Percentiles rank a stretch among this genome's conserved stretches.
Evolutionary conservation across 2,113 vertebrate species (phyloP).

Genomic region (Cygnus buccinator): DNA sequence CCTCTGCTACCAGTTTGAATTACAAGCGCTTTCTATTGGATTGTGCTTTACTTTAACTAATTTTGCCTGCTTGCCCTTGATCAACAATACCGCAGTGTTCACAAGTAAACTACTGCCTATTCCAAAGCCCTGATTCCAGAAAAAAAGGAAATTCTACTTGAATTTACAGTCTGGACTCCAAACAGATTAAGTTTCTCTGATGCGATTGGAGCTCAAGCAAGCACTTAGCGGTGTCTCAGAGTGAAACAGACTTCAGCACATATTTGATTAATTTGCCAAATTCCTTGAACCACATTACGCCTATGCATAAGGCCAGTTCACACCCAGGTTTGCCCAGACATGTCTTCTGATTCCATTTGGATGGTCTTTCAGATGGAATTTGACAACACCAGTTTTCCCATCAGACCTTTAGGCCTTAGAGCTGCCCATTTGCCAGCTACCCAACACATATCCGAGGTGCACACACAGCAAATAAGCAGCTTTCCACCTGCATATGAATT

Average conservation of each 20-base stretch:
- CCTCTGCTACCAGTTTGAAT: background rate
- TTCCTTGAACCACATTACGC: background rate
- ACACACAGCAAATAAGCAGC: background rate
- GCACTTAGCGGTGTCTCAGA: background rate
- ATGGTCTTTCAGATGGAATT: background rate
- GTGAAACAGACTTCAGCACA: background rate
- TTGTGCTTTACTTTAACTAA: conserved; percentile 17
- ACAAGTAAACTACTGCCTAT: background rate
- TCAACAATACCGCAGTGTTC: conserved; percentile 42
- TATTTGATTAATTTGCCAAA: background rate
- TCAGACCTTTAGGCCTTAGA: background rate
- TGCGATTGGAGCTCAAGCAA: background rate
- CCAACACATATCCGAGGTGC: background rate
- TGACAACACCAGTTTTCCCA: background rate
- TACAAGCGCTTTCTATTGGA: conserved; percentile 29
- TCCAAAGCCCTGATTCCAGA: conserved; percentile 21
- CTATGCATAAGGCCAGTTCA: fast-evolving
- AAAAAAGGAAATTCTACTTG: conserved; percentile 29
- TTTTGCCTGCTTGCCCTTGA: conserved; percentile 42
- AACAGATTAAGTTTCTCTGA: conserved; percentile 45
- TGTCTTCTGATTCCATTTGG: background rate
- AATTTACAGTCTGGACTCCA: conserved; percentile 47
- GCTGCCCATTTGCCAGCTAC: background rate
- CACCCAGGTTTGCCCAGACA: background rate
- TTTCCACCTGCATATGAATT: background rate